Evolutionary conservation across 2,113 vertebrate genomes (phyloP), one percentile per base, ranked within the genome.

Genomic region (Boleophthalmus pectinirostris): DNA sequence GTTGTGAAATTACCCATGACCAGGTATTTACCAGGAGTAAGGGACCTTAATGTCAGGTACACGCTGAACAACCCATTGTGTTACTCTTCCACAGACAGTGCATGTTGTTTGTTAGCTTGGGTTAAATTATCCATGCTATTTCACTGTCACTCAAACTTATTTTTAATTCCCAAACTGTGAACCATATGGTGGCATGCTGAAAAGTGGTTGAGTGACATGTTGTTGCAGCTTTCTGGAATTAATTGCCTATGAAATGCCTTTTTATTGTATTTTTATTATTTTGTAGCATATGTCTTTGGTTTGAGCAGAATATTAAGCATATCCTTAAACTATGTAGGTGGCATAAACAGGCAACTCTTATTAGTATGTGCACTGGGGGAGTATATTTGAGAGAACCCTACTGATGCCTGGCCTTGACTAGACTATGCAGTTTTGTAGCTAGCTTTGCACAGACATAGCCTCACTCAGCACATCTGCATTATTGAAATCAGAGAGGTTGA

Each of bases 201-300:
- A 66, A 80, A 77, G 63, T 72, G 38, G 24, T 18, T 77, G 76
- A 89, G 67, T 83, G 85, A 78, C 76, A 79, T 13, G 56, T 66
- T 74, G 82, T 79, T 77, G 70, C 72, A 72, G 77, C 73, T 77
- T 85, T 72, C 25, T 74, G 77, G 72, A 89, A 56, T 82, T 66
- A 82, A 87, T 87, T 81, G 81, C 78, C 87, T 81, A 80, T 85
- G 80, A 88, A 90, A 92, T 76, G 25, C 38, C 79, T 86, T 66
- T 69, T 90, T 74, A 66, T 66, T 75, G 66, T 65, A 73, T 81
- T 86, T 51, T 90, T 90, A 81, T 90, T 85, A 84, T 84, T 84
- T 82, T 75, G 75, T 90, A 85, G 67, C 84, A 92, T 85, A 88
- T 91, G 89, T 88, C 78, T 82, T 64, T 75, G 18, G 57, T 73